phyloP scores from a whole-genome alignment of 2,888 invertebrate genomes.

The Pachymerium ferrugineum region DNA sequence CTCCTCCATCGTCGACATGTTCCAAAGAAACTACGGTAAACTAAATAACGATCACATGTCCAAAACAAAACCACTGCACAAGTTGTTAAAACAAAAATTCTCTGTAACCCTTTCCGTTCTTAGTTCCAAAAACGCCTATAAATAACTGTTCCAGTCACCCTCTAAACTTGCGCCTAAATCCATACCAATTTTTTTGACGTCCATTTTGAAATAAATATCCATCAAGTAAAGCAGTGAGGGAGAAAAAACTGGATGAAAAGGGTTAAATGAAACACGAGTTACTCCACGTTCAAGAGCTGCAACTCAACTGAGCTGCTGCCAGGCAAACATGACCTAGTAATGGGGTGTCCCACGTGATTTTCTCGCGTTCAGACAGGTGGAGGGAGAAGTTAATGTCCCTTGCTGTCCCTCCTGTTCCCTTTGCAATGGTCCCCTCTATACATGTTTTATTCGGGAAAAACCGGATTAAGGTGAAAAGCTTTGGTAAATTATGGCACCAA shows the following conservation, averaged over 20 bases:
- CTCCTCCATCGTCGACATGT: slow-evolving; percentile 2
- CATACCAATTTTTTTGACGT: not conserved
- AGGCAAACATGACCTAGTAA: slow-evolving; percentile 21
- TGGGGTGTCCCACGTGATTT: slow-evolving; percentile 9
- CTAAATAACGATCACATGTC: not conserved
- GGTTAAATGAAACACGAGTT: slow-evolving; percentile 18
- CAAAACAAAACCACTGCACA: not conserved
- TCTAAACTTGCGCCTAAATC: not conserved
- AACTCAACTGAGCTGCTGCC: slow-evolving; percentile 21
- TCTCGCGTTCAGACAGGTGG: slow-evolving; percentile 18
- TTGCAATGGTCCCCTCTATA: not conserved
- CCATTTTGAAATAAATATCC: not conserved
- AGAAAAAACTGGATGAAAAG: not conserved
- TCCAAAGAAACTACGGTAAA: not conserved
- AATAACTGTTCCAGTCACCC: not conserved
- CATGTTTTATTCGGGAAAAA: not conserved
- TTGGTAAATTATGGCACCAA: not conserved
- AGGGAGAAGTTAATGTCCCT: slow-evolving; percentile 21
- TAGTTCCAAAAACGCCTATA: not conserved
- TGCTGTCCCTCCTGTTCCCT: not conserved
- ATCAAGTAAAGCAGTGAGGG: not conserved
- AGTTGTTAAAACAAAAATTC: too few relatives aligned
- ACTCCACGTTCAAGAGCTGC: slow-evolving; percentile 8
- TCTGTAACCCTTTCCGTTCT: slow-evolving; percentile 3
- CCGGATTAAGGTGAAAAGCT: slow-evolving; percentile 3